Base-by-base conservation (phyloP, 2,797 vertebrate species). In the Hoplostethus mediterraneus region DNA sequence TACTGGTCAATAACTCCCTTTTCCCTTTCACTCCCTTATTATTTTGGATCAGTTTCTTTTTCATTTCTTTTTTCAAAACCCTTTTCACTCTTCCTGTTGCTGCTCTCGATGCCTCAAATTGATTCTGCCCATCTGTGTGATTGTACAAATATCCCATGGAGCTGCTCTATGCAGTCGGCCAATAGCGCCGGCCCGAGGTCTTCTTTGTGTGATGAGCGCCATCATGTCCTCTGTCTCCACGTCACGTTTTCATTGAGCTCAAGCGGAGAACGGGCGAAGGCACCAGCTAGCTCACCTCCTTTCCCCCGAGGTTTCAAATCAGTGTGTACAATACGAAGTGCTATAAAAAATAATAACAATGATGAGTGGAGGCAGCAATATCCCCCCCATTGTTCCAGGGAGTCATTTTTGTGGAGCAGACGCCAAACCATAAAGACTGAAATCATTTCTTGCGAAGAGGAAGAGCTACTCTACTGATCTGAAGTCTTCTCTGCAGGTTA, bases 321-420 rank as follows among this genome's bases (percentile, higher is more conserved):
- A 31, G 44, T 52, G 13, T 69, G 67, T 47, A n/a, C 60, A 66
- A 42, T 55, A 52, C 64, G 67, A 76, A 68, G 66, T 49, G 62
- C 72, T 58, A 64, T 64, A 73, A 64, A 77, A 66, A 65, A 69
- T 28, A 25, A 45, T 49, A 42, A 64, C 42, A 70, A 10, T 45
- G 54, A 67, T 71, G 25, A 61, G 33, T 47, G 38, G 16, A 83
- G 52, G 65, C 72, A 70, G 76, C 55, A 63, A 66, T 58, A 71
- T 74, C 65, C 65, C 51, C 8, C 21, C 21, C 21, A 5, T 56
- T 76, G 64, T 72, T 44, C 52, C 56, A 55, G n/a, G 13, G 31
- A 77, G 72, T 60, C 47, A 25, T 67, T 85, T 85, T 74, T 71
- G 48, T 63, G 25, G 54, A 67, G 53, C 53, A 66, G 75, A 64